Percentiles rank a stretch among this genome's conserved stretches.
Conservation (phyloP, 2,113 vertebrate species). For the Silurus glanis region DNA sequence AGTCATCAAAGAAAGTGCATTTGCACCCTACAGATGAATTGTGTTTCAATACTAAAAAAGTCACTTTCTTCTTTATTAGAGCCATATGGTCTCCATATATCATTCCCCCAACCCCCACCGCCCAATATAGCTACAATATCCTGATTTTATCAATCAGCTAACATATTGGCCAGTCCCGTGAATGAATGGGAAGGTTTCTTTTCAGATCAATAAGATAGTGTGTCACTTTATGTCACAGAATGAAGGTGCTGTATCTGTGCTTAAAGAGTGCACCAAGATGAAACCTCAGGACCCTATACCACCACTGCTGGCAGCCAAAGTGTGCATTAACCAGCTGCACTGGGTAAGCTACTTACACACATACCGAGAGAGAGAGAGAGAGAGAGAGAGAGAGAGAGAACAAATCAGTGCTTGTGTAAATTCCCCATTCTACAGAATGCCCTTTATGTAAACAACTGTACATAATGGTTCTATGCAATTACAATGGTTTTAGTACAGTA, state of each 20-base stretch:
- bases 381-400: not conserved
- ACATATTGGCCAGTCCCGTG: not conserved
- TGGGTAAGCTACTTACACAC: slow-evolving; percentile 80
- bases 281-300: slow-evolving; percentile 85
- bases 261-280: slow-evolving; percentile 87
- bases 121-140: not conserved
- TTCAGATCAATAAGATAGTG: not conserved
- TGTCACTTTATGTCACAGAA: slow-evolving; percentile 70
- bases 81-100: not conserved
- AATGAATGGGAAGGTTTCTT: not conserved
- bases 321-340: slow-evolving; percentile 91
- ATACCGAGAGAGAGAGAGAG: not conserved
- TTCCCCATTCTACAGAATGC: slow-evolving; percentile 11
- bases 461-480: not conserved
- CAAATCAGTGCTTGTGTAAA: not conserved
- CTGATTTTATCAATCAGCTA: not conserved
- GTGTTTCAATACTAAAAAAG: not conserved
- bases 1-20: not conserved
- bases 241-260: slow-evolving; percentile 87
- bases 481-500: slow-evolving; percentile 13
- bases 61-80: not conserved
- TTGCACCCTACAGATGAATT: not conserved
- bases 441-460: slow-evolving; percentile 25
- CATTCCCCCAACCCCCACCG: too few species aligned
- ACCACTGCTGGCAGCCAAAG: slow-evolving; percentile 90